Evolutionary conservation across 1,140 invertebrate genomes (phyloP).

Genomic region (Tenebrio molitor): DNA sequence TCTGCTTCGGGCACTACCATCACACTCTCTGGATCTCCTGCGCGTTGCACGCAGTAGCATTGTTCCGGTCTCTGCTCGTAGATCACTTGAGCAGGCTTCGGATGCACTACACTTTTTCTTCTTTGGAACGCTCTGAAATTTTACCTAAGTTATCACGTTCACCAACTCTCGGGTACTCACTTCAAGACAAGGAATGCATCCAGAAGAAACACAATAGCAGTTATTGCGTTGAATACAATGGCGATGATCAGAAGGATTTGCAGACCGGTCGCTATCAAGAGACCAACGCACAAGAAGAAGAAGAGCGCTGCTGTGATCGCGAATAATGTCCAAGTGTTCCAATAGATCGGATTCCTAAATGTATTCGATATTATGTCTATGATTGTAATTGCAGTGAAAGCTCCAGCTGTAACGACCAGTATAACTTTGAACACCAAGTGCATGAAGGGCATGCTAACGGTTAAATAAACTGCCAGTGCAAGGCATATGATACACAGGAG

Average conservation of each 20-base stretch:
- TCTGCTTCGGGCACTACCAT: too few species aligned
- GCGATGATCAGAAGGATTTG: neutral
- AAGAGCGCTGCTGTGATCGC: neutral
- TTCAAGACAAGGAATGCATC: neutral
- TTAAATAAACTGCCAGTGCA: neutral
- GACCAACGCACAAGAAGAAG: constrained; percentile 1
- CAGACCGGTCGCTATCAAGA: neutral
- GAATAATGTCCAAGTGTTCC: constrained; percentile 31
- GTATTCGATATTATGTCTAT: constrained; percentile 8
- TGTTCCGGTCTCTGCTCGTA: too few species aligned
- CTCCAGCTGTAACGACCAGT: neutral
- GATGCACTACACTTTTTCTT: too few species aligned
- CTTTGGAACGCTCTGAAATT: constrained; percentile 4
- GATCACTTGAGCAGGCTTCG: too few species aligned
- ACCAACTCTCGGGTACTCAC: neutral
- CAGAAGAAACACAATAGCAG: constrained; percentile 9
- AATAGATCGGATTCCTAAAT: constrained; percentile 1
- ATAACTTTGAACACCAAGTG: neutral
- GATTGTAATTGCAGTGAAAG: constrained; percentile 9
- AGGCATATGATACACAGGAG: neutral
- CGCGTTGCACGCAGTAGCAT: too few species aligned
- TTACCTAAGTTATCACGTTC: neutral
- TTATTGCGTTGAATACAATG: neutral
- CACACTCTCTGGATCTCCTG: too few species aligned
- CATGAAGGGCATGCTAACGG: neutral